Base-by-base conservation (phyloP, 2,888 invertebrate genomes). In the Lucinisca nassula region DNA sequence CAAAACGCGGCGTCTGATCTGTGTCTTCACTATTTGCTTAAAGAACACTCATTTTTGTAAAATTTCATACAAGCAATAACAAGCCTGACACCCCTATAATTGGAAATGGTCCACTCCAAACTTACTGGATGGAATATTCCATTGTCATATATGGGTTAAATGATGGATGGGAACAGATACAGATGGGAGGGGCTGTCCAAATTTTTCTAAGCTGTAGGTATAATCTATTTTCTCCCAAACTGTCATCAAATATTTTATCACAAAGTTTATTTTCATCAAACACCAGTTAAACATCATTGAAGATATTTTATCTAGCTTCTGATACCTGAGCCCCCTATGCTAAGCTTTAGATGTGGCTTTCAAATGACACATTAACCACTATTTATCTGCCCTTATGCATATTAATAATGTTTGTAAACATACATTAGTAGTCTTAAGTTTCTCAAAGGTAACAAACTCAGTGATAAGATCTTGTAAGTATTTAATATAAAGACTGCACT, bases 341-440 rank as follows among this genome's bases (percentile, higher is more conserved):
- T 6, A 10, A 24, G 27, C 67, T 67, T 67, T 67, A 67, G 67
- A 67, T 67, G 67, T 67, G 67, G 67, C 35, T 67, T 67, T 32
- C 10, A 67, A 67, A 67, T 35, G 67, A 67, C 35, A 67, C 35
- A 32, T 67, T 67, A 67, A 67, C 32, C 67, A 67, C 67, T 35
- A 30, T 67, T 35, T 67, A 67, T 67, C 67, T 67, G 30, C 67
- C 35, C 32, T 35, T 67, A 67, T 67, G 67, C 67, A 67, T 67
- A 67, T 67, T 58, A 58, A 58, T 58, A 58, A 27, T 58, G 58
- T 58, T 58, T 58, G 58, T 58, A 58, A 58, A 58, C 58, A 58
- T 27, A 58, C 58, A 58, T 58, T 58, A 58, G 58, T 58, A 27
- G 24, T 27, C 58, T 58, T 58, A 24, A 8, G n/a, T 24, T 58